Conservation (phyloP, 2,888 invertebrate genomes). For the Argyra leucocephala region DNA sequence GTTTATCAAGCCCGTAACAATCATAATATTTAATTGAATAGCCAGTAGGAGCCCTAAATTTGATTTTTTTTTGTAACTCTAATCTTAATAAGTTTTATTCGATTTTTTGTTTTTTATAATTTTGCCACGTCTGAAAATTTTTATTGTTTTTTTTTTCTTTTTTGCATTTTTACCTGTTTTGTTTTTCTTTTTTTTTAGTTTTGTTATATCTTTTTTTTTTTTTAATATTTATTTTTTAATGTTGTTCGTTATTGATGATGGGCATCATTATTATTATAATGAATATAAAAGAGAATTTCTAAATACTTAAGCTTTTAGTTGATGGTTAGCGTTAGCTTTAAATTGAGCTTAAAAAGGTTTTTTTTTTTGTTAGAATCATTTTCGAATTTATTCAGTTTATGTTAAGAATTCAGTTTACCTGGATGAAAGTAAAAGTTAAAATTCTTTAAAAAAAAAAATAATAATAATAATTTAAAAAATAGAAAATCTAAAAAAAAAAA, state of each 20-base stretch:
- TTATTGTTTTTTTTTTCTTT: not conserved
- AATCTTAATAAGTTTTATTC: too few relatives aligned
- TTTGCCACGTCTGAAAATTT: not conserved
- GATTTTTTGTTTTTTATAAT: not conserved
- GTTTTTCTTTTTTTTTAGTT: not conserved
- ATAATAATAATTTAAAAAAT: not conserved
- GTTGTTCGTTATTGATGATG: not conserved
- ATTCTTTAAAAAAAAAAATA: not conserved
- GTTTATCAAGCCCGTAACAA: too few relatives aligned
- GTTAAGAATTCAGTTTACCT: too few relatives aligned
- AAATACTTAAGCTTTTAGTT: not conserved
- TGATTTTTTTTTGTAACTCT: too few relatives aligned
- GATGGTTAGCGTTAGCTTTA: not conserved
- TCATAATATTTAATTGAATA: too few relatives aligned
- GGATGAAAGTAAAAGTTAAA: not conserved
- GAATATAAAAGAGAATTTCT: not conserved
- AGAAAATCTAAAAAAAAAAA: not conserved
- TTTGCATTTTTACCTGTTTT: not conserved
- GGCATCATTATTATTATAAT: not conserved
- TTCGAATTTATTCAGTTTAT: not conserved
- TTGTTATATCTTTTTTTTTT: not conserved
- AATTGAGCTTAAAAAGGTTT: not conserved
- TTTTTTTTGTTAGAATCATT: not conserved
- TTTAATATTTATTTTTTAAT: not conserved
- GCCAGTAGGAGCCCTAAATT: too few relatives aligned